phyloP scores from a whole-genome alignment of 1,140 invertebrate species.

The Stegodyphus dumicola region DNA sequence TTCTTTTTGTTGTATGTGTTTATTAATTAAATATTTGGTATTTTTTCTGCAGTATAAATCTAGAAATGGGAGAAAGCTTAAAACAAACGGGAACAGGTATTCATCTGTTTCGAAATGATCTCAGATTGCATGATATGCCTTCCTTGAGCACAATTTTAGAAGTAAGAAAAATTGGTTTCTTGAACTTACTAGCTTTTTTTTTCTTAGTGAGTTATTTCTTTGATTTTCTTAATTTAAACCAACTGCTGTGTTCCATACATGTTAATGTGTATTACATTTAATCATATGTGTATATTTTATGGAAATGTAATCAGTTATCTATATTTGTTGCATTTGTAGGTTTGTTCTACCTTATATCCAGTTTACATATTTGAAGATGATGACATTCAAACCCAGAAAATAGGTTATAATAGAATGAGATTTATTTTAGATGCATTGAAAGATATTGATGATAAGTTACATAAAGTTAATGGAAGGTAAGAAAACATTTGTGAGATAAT shows the following conservation, averaged over 20 bases:
- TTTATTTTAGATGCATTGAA: conserved; percentile 36
- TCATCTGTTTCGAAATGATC: background rate
- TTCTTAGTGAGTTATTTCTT: too few species aligned
- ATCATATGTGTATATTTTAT: too few species aligned
- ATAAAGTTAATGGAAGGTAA: conserved; percentile 32
- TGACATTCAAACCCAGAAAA: conserved; percentile 75
- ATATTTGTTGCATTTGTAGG: background rate
- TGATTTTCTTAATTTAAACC: too few species aligned
- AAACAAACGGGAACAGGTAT: background rate
- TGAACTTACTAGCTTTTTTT: background rate
- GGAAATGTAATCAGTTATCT: too few species aligned
- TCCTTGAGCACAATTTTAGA: background rate
- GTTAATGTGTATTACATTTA: too few species aligned
- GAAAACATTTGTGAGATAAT: background rate
- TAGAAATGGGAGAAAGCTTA: background rate
- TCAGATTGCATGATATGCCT: background rate
- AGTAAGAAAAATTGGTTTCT: background rate
- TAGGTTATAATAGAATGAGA: conserved; percentile 77
- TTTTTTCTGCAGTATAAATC: too few species aligned
- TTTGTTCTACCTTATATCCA: conserved; percentile 69
- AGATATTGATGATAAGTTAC: conserved; percentile 27
- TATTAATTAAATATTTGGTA: too few species aligned
- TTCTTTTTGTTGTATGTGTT: too few species aligned
- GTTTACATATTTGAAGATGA: conserved; percentile 81
- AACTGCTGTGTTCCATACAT: too few species aligned